Percentiles rank a stretch among this genome's conserved stretches.
These are phyloP conservation scores for Pseudorhiza aurosa DNA, from an alignment of 30 jellyfish, hydroid and myxozoan species.

Conservation along the genomic window DNA sequence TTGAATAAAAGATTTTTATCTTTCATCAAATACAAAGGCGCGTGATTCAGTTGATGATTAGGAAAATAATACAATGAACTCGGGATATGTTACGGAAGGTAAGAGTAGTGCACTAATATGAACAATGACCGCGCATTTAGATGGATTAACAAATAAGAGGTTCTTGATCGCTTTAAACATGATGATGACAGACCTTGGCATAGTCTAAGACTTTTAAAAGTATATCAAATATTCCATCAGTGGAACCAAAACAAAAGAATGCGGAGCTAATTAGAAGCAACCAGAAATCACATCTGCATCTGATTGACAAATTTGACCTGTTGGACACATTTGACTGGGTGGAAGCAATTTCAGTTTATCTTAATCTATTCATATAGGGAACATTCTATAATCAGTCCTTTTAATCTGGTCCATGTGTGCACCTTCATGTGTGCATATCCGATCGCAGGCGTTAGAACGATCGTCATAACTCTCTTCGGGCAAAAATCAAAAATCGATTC, in stretches of 20 bases:
- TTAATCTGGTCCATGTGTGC: too few species aligned
- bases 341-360: background rate
- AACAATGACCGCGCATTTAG: conserved; percentile 7
- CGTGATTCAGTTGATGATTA: too few species aligned
- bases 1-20: too few species aligned
- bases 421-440: too few species aligned
- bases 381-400: background rate
- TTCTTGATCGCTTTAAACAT: conserved; percentile 27
- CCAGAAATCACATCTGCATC: conserved; percentile 1
- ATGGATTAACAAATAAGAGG: conserved; percentile 1
- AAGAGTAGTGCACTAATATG: background rate
- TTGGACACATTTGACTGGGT: conserved; percentile 7
- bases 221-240: conserved; percentile 24
- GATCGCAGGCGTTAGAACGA: too few species aligned
- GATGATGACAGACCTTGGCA: conserved; percentile 35
- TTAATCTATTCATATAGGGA: background rate
- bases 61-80: too few species aligned
- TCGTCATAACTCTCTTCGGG: too few species aligned
- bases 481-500: background rate
- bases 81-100: too few species aligned
- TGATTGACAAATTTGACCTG: background rate
- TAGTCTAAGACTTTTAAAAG: background rate
- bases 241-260: background rate
- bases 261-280: background rate
- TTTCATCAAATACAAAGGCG: too few species aligned